Conservation (phyloP, 2,797 vertebrate genomes). For the Nyctalus aviator region DNA sequence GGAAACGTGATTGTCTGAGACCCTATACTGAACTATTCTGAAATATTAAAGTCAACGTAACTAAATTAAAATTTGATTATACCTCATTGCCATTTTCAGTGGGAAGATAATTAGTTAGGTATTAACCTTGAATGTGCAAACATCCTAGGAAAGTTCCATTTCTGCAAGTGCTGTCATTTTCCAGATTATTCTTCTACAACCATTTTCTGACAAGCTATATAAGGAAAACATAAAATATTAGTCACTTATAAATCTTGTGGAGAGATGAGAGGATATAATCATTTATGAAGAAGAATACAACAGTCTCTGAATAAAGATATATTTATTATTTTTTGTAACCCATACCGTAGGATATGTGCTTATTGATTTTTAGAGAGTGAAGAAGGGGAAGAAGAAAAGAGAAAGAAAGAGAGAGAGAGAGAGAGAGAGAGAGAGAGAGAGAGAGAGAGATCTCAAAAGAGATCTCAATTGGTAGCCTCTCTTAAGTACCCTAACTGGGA, state of each 20-base stretch:
- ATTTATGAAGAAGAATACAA: neutral
- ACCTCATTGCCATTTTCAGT: neutral
- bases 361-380: no score
- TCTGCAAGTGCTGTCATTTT: conserved; percentile 10
- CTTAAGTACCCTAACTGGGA: no score
- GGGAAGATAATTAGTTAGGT: conserved; percentile 42
- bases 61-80: conserved; percentile 12
- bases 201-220: conserved; percentile 3
- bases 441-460: no score
- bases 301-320: neutral
- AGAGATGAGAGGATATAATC: neutral
- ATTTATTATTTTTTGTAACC: neutral
- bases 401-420: no score
- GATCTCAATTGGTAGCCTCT: no score
- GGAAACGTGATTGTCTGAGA: conserved; percentile 23
- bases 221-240: neutral
- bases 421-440: no score
- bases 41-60: conserved; percentile 45
- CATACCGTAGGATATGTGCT: no score
- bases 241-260: neutral
- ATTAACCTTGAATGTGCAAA: conserved; percentile 39
- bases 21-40: neutral
- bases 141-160: neutral
- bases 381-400: no score
- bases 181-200: neutral